Conservation (phyloP, 2,888 invertebrate species). For the Helobdella robusta region DNA sequence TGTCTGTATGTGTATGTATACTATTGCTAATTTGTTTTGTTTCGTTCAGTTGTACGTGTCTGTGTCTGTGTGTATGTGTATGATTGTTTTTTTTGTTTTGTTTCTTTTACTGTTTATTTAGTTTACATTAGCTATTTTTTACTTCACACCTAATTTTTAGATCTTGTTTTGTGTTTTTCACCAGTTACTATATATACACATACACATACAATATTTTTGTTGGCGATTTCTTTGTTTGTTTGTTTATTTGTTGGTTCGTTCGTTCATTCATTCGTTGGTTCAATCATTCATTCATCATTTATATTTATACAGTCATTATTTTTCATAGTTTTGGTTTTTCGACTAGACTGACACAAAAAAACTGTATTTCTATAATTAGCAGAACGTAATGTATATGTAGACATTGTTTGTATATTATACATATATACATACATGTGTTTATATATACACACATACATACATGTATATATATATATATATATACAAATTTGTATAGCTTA, state of each 20-base stretch:
- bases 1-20: slow-evolving; percentile 6
- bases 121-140: background rate
- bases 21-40: background rate
- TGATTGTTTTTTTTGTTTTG: background rate
- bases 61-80: slow-evolving; percentile 4
- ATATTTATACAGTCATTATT: too few species aligned
- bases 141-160: background rate
- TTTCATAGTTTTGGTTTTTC: too few species aligned
- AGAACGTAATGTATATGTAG: too few species aligned
- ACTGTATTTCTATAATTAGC: too few species aligned
- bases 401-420: too few species aligned
- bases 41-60: background rate
- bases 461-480: too few species aligned
- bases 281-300: too few species aligned
- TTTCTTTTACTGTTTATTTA: slow-evolving; percentile 10
- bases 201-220: background rate
- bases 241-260: background rate
- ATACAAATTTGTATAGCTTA: too few species aligned
- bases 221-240: background rate
- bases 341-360: too few species aligned
- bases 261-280: too few species aligned
- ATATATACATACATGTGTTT: too few species aligned
- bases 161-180: background rate
- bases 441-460: too few species aligned
- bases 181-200: background rate